Conservation (phyloP, 2,888 invertebrate species). For the Andrena minutula region DNA sequence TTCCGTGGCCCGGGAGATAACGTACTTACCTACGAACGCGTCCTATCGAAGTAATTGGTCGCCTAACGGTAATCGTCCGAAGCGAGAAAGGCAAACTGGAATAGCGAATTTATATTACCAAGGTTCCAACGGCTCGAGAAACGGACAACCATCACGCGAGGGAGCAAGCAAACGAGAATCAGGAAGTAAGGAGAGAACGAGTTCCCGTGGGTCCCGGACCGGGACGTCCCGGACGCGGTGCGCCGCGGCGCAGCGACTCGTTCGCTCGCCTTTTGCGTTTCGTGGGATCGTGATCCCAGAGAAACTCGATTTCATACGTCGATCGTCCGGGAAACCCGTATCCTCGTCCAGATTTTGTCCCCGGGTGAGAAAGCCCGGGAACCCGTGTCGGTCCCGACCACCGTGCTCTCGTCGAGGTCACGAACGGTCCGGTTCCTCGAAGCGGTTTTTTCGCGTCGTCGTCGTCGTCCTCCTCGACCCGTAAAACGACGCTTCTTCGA, state of each 20-base stretch:
- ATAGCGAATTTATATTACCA: slow-evolving; percentile 12
- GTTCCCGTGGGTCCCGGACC: slow-evolving; percentile 57
- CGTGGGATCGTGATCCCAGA: slow-evolving; percentile 67
- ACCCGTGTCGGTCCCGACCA: slow-evolving; percentile 62
- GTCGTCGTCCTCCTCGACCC: slow-evolving; percentile 3
- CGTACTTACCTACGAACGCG: too few relatives aligned
- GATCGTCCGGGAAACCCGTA: slow-evolving; percentile 74
- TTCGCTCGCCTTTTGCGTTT: slow-evolving; percentile 41
- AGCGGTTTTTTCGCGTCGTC: slow-evolving; percentile 45
- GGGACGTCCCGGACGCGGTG: slow-evolving; percentile 65
- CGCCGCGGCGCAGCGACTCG: slow-evolving; percentile 31
- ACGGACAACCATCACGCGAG: neutral
- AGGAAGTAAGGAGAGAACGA: slow-evolving; percentile 59
- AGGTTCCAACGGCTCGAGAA: neutral
- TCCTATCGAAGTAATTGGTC: too few relatives aligned
- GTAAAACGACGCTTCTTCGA: slow-evolving; percentile 43
- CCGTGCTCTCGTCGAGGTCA: slow-evolving; percentile 64
- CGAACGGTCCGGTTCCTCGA: slow-evolving; percentile 71
- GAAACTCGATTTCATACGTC: slow-evolving; percentile 75
- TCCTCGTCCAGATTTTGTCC: slow-evolving; percentile 51
- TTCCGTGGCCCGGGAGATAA: neutral
- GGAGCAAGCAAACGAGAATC: neutral
- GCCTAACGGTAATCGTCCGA: neutral
- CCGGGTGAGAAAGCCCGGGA: slow-evolving; percentile 67
- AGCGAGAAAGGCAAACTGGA: slow-evolving; percentile 3